Evolutionary conservation across 2,113 vertebrate species (phyloP), one percentile per base, ranked within the genome.

Genomic region (Tautogolabrus adspersus): DNA sequence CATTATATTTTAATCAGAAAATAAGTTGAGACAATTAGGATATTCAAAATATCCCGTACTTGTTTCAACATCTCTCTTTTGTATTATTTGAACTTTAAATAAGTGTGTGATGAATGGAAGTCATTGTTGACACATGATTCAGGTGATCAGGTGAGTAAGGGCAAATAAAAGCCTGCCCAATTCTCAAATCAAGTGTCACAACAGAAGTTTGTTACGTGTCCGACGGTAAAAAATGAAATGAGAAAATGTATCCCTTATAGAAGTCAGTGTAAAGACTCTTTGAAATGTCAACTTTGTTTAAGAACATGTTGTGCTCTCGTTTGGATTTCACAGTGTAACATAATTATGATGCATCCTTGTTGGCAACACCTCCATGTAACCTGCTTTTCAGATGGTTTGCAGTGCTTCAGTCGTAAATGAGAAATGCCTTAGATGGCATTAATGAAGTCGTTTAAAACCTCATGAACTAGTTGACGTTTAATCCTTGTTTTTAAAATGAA

Each of bases 301-400:
- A 66, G 26, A 18, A 23, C 23, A 44, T 47, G n/a, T 56, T n/a
- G 21, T 52, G 15, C 44, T 15, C 47, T 59, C 38, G 46, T 23
- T 44, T 46, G 37, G 73, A 26, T 46, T 58, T 19, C 10, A 60
- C 1, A 70, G 12, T 65, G 77, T 66, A 72, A 69, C 84, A 66
- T 70, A 52, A 54, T 34, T 49, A 23, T 59, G 58, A 83, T 63
- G 80, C 77, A 82, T 77, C 62, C 6, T 38, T 12, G 15, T 46
- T 6, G 6, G 52, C 56, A 42, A 64, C 52, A 19, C 40, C 44
- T 19, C 46, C 0, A 12, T 13, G 26, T 44, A 47, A 78, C 75
- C 47, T 54, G 75, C 49, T 60, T 72, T n/a, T 13, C 30, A 34
- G 30, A 3, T 70, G 37, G 56, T 49, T 26, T 26, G 61, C 80